A percentile compares a stretch with the other conserved stretches of the same genome.
Conservation (phyloP, 2,888 invertebrate genomes). For the Alviniconcha strummeri region DNA sequence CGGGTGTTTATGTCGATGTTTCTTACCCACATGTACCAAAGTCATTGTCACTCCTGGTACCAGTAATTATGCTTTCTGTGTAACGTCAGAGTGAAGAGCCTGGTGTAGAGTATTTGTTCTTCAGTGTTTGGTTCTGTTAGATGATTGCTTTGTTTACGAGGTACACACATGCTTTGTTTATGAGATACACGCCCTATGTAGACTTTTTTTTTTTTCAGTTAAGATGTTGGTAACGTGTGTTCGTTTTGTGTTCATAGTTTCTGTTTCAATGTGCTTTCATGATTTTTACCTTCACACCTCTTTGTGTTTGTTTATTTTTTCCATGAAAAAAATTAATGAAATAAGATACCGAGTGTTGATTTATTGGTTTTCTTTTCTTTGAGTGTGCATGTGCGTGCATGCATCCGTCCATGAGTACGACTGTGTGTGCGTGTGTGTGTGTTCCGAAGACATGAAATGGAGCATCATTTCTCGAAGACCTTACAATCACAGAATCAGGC, state of each 20-base stretch:
- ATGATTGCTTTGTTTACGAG: not conserved
- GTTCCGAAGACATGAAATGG: too few relatives aligned
- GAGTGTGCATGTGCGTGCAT: not conserved
- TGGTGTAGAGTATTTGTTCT: not conserved
- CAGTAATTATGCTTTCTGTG: too few relatives aligned
- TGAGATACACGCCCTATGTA: not conserved
- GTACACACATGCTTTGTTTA: not conserved
- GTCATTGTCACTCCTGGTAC: not conserved
- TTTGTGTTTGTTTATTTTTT: constrained; percentile 18
- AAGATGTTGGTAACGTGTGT: too few relatives aligned
- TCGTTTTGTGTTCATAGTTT: constrained; percentile 2
- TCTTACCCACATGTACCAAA: not conserved
- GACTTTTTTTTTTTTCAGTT: not conserved
- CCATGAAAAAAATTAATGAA: constrained; percentile 17
- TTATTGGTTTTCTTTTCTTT: not conserved
- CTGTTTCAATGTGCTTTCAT: constrained; percentile 19
- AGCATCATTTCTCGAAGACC: too few relatives aligned
- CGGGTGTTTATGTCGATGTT: too few relatives aligned
- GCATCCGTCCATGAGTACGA: not conserved
- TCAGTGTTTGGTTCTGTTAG: not conserved
- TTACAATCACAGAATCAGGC: too few relatives aligned
- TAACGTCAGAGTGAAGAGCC: too few relatives aligned
- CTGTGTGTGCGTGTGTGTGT: too few relatives aligned
- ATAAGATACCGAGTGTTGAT: not conserved
- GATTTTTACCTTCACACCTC: constrained; percentile 15